A percentile compares a stretch with the other conserved stretches of the same genome.
Conservation (phyloP, 2,888 invertebrate species). For the Polymixis lichenea region DNA sequence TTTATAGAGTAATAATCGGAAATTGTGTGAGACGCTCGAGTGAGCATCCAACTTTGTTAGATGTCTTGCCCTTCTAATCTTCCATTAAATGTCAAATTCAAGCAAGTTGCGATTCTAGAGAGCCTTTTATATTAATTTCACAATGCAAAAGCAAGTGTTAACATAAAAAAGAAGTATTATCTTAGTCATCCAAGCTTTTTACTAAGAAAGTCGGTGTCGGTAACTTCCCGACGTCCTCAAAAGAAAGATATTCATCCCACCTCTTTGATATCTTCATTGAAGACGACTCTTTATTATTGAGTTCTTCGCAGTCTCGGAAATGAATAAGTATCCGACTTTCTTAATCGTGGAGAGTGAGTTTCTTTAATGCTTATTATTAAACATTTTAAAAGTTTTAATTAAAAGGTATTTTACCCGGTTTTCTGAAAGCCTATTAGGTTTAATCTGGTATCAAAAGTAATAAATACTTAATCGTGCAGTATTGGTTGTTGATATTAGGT, state of each 20-base stretch:
- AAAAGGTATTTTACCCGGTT: not conserved
- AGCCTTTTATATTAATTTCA: not conserved
- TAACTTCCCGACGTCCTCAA: slow-evolving; percentile 26
- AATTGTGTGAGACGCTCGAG: no score
- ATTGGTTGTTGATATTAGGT: not conserved
- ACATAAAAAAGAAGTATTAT: slow-evolving; percentile 28
- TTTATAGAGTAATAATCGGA: no score
- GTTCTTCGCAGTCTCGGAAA: not conserved
- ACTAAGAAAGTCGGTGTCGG: not conserved
- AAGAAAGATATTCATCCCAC: slow-evolving; percentile 8
- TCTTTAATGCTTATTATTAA: not conserved
- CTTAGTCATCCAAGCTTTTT: slow-evolving; percentile 15
- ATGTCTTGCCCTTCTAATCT: no score
- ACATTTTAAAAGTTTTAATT: no score
- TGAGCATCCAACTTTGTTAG: no score
- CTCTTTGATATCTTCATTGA: slow-evolving; percentile 28
- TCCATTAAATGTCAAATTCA: not conserved
- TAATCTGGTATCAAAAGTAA: not conserved
- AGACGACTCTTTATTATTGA: slow-evolving; percentile 20
- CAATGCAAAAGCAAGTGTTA: not conserved
- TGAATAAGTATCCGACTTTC: not conserved
- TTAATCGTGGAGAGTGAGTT: not conserved
- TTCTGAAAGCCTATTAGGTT: not conserved
- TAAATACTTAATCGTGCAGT: not conserved
- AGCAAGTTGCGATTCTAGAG: not conserved